Conservation (phyloP, 2,113 vertebrate species). For the Agelaius tricolor region DNA sequence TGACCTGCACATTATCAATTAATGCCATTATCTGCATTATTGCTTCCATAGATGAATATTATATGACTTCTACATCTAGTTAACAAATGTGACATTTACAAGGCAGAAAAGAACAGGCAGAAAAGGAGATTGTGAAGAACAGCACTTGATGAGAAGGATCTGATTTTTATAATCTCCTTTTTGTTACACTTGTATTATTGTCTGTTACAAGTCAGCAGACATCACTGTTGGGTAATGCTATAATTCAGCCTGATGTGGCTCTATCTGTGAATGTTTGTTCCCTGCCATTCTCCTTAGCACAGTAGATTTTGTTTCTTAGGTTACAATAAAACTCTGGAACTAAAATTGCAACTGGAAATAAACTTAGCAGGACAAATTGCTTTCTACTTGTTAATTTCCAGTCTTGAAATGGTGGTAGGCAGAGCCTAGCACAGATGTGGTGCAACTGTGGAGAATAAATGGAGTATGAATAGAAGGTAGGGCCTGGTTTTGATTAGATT, state of each 20-base stretch:
- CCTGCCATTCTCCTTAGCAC: not conserved
- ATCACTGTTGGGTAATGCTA: not conserved
- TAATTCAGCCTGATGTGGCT: not conserved
- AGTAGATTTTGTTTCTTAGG: not conserved
- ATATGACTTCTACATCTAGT: not conserved
- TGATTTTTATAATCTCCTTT: not conserved
- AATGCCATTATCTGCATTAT: not conserved
- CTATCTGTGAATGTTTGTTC: not conserved
- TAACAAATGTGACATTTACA: not conserved
- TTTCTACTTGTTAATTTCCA: not conserved
- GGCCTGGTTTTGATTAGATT: not conserved
- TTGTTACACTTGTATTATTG: not conserved
- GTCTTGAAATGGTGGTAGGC: not conserved
- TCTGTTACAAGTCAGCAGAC: not conserved
- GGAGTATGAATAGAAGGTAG: not conserved
- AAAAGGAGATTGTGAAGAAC: not conserved
- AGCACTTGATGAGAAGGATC: not conserved
- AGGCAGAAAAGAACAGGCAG: not conserved
- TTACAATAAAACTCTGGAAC: not conserved
- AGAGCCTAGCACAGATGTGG: not conserved
- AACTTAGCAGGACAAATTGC: not conserved
- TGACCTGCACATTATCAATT: not conserved
- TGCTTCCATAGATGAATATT: not conserved
- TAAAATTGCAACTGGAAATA: not conserved
- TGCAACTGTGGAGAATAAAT: not conserved